These are phyloP conservation scores for Thera britannica DNA, from an alignment of 2,888 invertebrate genomes.

Conservation along the genomic window DNA sequence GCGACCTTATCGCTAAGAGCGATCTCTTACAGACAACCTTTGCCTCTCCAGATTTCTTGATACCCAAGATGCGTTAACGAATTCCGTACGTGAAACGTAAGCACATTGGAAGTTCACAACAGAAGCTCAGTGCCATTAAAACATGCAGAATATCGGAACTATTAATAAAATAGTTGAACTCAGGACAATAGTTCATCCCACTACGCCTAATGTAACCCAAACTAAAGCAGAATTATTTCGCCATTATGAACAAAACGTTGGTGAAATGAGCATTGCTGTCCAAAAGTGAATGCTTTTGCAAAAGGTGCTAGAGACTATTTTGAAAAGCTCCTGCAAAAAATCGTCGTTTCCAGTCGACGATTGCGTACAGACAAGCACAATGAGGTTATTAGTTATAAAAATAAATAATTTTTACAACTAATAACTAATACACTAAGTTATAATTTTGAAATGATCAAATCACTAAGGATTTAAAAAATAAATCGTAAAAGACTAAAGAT, in stretches of 20 bases:
- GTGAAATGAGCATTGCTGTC: conserved; percentile 1
- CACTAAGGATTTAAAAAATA: no score
- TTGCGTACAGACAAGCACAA: conserved; percentile 5
- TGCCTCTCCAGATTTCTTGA: no score
- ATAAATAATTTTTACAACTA: background rate
- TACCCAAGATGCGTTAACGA: no score
- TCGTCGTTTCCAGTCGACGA: conserved; percentile 7
- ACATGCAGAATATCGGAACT: background rate
- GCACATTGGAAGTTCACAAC: no score
- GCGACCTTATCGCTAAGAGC: no score
- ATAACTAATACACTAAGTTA: background rate
- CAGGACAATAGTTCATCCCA: background rate
- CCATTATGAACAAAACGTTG: conserved; percentile 3
- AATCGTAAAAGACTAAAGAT: no score
- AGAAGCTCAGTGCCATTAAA: background rate
- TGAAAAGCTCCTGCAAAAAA: background rate
- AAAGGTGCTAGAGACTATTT: background rate
- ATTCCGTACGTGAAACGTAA: no score
- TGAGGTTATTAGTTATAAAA: background rate
- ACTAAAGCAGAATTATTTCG: background rate
- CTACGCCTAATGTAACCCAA: background rate
- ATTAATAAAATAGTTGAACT: background rate
- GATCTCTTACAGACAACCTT: no score
- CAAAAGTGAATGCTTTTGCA: conserved; percentile 2
- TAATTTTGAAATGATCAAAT: no score